A percentile compares a stretch with the other conserved stretches of the same genome.
phyloP scores from a whole-genome alignment of 2,113 vertebrate genomes.

The Xiphophorus maculatus region DNA sequence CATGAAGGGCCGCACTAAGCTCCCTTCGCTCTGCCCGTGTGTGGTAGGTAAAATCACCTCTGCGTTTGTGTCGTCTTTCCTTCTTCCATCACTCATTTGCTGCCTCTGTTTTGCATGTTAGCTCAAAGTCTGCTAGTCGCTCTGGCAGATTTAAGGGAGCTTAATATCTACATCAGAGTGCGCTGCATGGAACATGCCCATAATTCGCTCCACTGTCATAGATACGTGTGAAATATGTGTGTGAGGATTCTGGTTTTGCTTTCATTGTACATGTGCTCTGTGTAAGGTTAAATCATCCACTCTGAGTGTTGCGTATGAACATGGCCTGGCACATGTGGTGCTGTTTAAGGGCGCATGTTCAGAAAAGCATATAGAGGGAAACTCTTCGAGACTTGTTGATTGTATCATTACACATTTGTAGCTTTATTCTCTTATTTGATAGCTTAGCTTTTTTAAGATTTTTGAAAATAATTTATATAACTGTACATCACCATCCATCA shows the following conservation, averaged over 20 bases:
- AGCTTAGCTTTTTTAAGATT: not conserved
- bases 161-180: conserved; percentile 56
- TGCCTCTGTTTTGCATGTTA: conserved; percentile 74
- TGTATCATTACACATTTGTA: conserved; percentile 30
- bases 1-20: conserved; percentile 85
- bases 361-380: conserved; percentile 45
- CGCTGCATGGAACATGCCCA: conserved; percentile 46
- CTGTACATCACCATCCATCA: conserved; percentile 21
- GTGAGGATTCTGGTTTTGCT: conserved; percentile 4
- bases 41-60: conserved; percentile 82
- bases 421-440: not conserved
- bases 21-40: conserved; percentile 85
- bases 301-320: conserved; percentile 50
- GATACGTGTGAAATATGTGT: conserved; percentile 41
- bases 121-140: conserved; percentile 62
- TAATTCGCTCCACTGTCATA: conserved; percentile 38
- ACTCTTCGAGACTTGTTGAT: conserved; percentile 76
- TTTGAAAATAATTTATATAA: conserved; percentile 7
- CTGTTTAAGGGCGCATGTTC: conserved; percentile 51
- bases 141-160: conserved; percentile 46
- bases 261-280: conserved; percentile 30
- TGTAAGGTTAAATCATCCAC: conserved; percentile 48
- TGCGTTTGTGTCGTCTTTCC: conserved; percentile 56
- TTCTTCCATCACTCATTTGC: conserved; percentile 61
- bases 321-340: conserved; percentile 67